Evolutionary conservation across 2,888 invertebrate species (phyloP).

Genomic region (Chrysolina oricalcia): DNA sequence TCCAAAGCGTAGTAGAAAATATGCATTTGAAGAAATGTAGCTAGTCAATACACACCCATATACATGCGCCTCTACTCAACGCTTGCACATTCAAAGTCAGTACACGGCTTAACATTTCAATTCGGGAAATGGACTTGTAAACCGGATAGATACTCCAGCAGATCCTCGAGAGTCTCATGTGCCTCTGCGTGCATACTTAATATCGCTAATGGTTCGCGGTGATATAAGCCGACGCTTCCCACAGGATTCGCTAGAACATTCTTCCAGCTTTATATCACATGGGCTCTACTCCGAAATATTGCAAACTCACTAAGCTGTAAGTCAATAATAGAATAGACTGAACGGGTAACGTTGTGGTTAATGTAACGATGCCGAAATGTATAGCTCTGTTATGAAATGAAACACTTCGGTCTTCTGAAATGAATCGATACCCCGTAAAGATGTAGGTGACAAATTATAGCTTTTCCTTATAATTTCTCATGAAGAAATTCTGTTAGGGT

Average conservation of each 20-base stretch:
- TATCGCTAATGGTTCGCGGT: conserved; percentile 24
- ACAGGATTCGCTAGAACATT: conserved; percentile 28
- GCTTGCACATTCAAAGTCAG: too few species aligned
- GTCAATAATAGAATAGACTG: conserved; percentile 6
- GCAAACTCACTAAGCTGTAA: background rate
- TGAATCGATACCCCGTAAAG: background rate
- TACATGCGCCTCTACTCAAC: too few species aligned
- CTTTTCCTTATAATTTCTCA: background rate
- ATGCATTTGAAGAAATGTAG: too few species aligned
- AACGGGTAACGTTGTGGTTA: background rate
- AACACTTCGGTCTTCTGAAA: background rate
- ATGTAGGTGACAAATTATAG: background rate
- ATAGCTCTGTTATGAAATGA: conserved; percentile 4
- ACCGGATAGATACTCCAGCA: background rate
- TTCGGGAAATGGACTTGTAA: conserved; percentile 5
- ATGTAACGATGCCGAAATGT: background rate
- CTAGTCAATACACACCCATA: too few species aligned
- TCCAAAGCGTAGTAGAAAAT: too few species aligned
- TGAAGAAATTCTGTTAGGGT: too few species aligned
- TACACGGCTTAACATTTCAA: background rate
- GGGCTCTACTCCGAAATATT: conserved; percentile 7
- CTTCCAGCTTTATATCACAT: conserved; percentile 24
- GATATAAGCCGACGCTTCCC: conserved; percentile 33
- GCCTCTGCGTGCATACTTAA: conserved; percentile 21
- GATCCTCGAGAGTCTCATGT: background rate